Conservation (phyloP, 2,113 vertebrate genomes). For the Solea senegalensis region DNA sequence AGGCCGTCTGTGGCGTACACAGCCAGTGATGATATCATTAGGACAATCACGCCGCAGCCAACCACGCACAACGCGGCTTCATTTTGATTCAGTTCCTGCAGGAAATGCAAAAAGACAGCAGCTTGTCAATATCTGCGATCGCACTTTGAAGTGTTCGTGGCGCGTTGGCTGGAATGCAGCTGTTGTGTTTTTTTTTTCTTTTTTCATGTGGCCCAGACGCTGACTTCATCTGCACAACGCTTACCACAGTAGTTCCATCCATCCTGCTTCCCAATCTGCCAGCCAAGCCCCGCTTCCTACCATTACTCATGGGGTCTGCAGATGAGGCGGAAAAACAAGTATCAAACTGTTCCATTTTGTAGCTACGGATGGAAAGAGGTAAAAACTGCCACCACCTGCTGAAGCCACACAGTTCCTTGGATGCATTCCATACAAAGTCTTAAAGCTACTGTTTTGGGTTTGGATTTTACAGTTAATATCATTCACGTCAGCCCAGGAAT, state of each 20-base stretch:
- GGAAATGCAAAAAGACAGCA: conserved; percentile 34
- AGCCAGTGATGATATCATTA: conserved; percentile 54
- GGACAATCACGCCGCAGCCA: conserved; percentile 20
- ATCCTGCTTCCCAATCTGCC: conserved; percentile 55
- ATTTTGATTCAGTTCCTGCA: neutral
- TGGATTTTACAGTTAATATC: conserved; percentile 45
- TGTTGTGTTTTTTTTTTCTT: conserved; percentile 53
- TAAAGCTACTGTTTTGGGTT: conserved; percentile 73
- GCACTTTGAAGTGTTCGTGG: conserved; percentile 49
- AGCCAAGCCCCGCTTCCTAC: conserved; percentile 72
- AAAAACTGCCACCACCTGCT: conserved; percentile 42
- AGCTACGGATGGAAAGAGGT: conserved; percentile 52
- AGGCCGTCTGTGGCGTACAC: conserved; percentile 39
- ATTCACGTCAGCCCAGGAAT: conserved; percentile 37
- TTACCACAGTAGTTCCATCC: conserved; percentile 74
- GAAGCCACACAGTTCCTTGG: conserved; percentile 19
- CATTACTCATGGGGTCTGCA: conserved; percentile 49
- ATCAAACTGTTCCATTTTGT: conserved; percentile 52
- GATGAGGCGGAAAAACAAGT: conserved; percentile 26
- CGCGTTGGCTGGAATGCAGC: conserved; percentile 49
- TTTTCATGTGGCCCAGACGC: conserved; percentile 66
- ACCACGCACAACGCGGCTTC: conserved; percentile 41
- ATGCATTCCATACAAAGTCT: conserved; percentile 42
- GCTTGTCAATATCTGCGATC: conserved; percentile 18
- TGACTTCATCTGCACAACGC: conserved; percentile 75